Evolutionary conservation across 2,797 vertebrate genomes (phyloP).

Genomic region (Mormyrops boulengeri): DNA sequence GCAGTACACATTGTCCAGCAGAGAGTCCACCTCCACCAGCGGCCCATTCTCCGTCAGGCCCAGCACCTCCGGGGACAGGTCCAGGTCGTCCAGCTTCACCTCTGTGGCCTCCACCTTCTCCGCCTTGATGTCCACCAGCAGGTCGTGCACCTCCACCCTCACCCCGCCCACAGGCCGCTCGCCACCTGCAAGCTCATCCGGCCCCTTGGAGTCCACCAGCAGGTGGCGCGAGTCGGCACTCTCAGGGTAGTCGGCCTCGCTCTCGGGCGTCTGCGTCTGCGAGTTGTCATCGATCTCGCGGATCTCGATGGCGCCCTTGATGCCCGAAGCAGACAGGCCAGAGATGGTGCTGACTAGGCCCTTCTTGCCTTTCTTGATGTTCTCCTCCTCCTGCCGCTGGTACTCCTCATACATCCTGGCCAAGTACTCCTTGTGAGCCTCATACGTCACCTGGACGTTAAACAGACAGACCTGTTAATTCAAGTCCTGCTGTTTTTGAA

Average conservation of each 20-base stretch:
- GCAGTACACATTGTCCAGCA: constrained; percentile 89
- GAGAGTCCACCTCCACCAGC: constrained; percentile 85
- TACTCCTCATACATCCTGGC: constrained; percentile 99
- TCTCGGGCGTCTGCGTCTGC: constrained; percentile 94
- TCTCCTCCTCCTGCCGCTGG: constrained; percentile 98
- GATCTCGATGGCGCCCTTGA: constrained; percentile 90
- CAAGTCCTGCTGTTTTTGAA: neutral
- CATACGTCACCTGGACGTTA: constrained; percentile 84
- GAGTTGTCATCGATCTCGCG: constrained; percentile 85
- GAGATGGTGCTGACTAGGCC: constrained; percentile 97
- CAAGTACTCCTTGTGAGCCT: constrained; percentile 96
- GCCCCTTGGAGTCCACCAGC: constrained; percentile 76
- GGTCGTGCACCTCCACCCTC: constrained; percentile 91
- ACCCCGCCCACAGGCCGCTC: constrained; percentile 63
- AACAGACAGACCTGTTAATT: neutral
- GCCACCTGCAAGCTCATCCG: constrained; percentile 60
- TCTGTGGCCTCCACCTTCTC: constrained; percentile 98
- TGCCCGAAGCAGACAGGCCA: constrained; percentile 85
- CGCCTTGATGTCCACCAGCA: constrained; percentile 96
- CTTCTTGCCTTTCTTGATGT: constrained; percentile 98
- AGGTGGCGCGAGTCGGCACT: constrained; percentile 78
- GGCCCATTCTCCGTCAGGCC: constrained; percentile 71
- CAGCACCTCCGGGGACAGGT: constrained; percentile 90
- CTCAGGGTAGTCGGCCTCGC: constrained; percentile 89
- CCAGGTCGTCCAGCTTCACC: constrained; percentile 95